Evolutionary conservation across 2,797 vertebrate species (phyloP), one percentile per base, ranked within the genome.

Genomic region (Hyperoplus immaculatus): DNA sequence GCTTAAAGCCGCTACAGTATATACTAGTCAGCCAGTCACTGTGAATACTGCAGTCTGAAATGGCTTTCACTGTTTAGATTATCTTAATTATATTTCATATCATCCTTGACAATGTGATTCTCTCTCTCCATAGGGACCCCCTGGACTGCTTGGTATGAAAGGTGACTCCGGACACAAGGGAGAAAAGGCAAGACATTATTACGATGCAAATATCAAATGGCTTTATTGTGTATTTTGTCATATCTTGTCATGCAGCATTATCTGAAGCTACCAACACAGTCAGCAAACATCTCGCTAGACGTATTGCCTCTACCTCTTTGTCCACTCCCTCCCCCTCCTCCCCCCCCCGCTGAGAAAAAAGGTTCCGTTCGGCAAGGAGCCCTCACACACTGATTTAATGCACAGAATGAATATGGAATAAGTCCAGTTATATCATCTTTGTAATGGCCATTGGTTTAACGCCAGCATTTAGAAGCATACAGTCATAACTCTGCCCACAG

Each of bases 81-180:
- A 36, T 77, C 43, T 73, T 56, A 73, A 81, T 81, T 78, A 46
- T 29, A 61, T 68, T 77, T 69, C 55, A 14, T 75, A 45, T 42
- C 67, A 12, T 46, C 45, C 70, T 72, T 81, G 47, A 86, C 74
- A 73, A 67, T 79, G 16, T 67, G 62, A 83, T 85, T 93, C 63
- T 84, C 53, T 71, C 38, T 66, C 84, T 86, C 55, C 87, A 59
- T 84, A 99, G 98, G 98, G 98, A 59, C 98, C 99, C 78, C 96
- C 97, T 87, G 98, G 98, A 91, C 96, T 99, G 87, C 97, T 96
- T 76, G 98, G 98, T 73, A 93, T 99, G 90, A 99, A 99, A 91
- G 98, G 98, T 80, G 97, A 97, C 88, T 97, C 97, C 51, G 98
- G 98, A 87, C 93, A 66, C 69, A 98, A 99, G 92, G 98, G 98